Conservation (phyloP, 2,888 invertebrate species). For the Macaria liturata region DNA sequence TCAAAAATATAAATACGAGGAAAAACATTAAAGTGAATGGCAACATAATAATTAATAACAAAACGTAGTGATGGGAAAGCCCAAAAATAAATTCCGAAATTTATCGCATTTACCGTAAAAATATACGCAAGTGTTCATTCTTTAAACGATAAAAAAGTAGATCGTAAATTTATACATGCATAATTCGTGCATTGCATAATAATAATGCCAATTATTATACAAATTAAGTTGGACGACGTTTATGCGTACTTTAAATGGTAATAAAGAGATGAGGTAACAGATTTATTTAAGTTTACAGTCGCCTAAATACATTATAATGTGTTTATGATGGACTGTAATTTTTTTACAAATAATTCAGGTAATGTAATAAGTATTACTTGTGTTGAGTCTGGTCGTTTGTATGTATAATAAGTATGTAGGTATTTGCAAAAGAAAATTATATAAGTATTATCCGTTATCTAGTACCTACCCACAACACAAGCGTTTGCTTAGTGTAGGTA, state of each 20-base stretch:
- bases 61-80: slow-evolving; percentile 1
- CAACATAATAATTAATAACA: too few relatives aligned
- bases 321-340: not conserved
- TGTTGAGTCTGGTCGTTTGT: too few relatives aligned
- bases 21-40: too few relatives aligned
- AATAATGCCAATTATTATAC: slow-evolving; percentile 8
- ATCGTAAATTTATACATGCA: slow-evolving; percentile 3
- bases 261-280: not conserved
- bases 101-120: not conserved
- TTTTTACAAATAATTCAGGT: too few relatives aligned
- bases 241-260: slow-evolving; percentile 6
- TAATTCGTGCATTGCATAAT: slow-evolving; percentile 10
- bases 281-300: not conserved
- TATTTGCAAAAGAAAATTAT: too few relatives aligned
- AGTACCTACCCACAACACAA: too few relatives aligned
- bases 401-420: too few relatives aligned
- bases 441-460: too few relatives aligned
- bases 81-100: not conserved
- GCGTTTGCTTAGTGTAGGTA: too few relatives aligned
- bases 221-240: slow-evolving; percentile 2
- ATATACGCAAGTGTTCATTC: not conserved
- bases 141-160: slow-evolving; percentile 5
- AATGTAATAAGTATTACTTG: too few relatives aligned
- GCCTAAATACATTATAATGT: not conserved
- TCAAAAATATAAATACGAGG: too few relatives aligned